These are phyloP conservation scores for Centropus unirufus DNA, from an alignment of 2,113 vertebrate species.

Conservation along the genomic window DNA sequence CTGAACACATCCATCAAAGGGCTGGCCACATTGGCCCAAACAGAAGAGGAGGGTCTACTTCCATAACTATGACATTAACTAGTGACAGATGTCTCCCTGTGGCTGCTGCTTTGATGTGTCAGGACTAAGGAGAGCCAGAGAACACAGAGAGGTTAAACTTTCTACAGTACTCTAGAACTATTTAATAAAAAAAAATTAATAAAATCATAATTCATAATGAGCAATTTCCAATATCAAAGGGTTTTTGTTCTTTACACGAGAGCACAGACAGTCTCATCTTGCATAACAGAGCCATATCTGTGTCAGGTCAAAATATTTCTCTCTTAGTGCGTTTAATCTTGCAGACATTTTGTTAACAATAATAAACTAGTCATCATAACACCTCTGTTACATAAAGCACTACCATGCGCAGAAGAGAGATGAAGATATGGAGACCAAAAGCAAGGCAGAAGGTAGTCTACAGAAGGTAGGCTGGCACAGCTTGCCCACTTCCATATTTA, in stretches of 20 bases:
- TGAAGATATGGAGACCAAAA: background rate
- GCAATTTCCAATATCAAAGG: background rate
- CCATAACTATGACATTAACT: constrained; percentile 60
- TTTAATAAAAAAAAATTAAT: background rate
- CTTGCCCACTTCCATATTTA: background rate
- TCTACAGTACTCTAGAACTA: constrained; percentile 13
- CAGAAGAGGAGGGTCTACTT: constrained; percentile 67
- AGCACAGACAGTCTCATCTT: background rate
- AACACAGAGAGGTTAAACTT: background rate
- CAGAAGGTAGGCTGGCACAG: background rate
- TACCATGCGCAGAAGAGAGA: background rate
- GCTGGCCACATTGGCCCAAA: constrained; percentile 45
- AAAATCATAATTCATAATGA: fast-evolving
- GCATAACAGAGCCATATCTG: background rate
- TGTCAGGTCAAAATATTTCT: background rate
- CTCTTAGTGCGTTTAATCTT: background rate
- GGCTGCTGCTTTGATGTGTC: constrained; percentile 62
- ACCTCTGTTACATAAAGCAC: background rate
- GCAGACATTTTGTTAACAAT: background rate
- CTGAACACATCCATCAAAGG: constrained; percentile 69
- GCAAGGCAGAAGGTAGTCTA: background rate
- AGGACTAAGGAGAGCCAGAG: constrained; percentile 24
- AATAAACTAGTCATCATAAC: background rate
- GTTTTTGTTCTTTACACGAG: background rate
- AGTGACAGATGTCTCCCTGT: constrained; percentile 62